These are phyloP conservation scores for Phrynocephalus forsythii DNA, from an alignment of 2,797 vertebrate species.

Conservation along the genomic window DNA sequence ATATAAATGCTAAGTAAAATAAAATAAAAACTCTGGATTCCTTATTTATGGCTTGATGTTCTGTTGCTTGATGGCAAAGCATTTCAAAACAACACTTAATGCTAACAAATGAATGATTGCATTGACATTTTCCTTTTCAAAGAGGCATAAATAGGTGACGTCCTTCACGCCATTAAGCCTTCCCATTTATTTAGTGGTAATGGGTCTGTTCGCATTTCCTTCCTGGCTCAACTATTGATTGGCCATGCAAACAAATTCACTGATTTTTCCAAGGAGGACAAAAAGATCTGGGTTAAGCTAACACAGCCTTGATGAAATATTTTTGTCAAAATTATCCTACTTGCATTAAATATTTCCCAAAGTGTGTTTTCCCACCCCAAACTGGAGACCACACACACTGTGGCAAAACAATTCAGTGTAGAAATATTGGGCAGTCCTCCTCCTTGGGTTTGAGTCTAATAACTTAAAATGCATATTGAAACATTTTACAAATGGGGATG, in stretches of 20 bases:
- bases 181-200: conserved; percentile 38
- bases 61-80: background rate
- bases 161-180: conserved; percentile 46
- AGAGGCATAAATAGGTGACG: conserved; percentile 46
- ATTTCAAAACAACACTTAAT: conserved; percentile 25
- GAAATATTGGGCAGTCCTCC: conserved; percentile 47
- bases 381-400: conserved; percentile 39
- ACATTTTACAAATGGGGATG: conserved; percentile 53
- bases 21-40: background rate
- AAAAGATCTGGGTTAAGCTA: background rate
- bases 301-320: conserved; percentile 50
- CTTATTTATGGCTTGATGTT: background rate
- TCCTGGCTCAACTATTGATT: background rate
- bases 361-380: conserved; percentile 18
- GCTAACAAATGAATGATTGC: conserved; percentile 58
- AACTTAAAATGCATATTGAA: conserved; percentile 61
- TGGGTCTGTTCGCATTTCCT: conserved; percentile 9
- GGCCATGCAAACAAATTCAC: conserved; percentile 24
- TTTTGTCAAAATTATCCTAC: conserved; percentile 41
- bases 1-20: background rate
- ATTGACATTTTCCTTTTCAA: conserved; percentile 56
- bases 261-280: background rate
- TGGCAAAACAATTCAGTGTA: conserved; percentile 67
- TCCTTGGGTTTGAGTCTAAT: conserved; percentile 12
- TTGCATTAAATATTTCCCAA: conserved; percentile 63